These are phyloP conservation scores for Nymphalis polychloros DNA, from an alignment of 2,888 invertebrate species.

Conservation along the genomic window DNA sequence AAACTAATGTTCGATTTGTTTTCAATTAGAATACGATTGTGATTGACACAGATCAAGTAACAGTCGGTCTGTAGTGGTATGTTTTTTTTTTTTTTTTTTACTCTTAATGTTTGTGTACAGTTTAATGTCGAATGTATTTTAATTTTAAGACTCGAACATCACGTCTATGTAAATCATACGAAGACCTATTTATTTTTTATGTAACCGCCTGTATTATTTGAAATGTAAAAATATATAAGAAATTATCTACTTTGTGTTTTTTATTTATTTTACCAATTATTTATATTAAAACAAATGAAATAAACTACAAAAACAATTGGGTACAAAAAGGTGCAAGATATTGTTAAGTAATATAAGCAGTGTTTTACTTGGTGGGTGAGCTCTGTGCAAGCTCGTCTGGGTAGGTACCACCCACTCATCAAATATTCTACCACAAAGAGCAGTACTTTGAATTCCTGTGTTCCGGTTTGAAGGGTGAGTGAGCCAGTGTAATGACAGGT, in stretches of 20 bases:
- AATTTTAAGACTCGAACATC: slow-evolving; percentile 48
- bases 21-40: neutral
- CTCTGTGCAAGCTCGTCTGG: too few relatives aligned
- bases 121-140: slow-evolving; percentile 43
- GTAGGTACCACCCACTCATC: too few relatives aligned
- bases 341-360: too few relatives aligned
- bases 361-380: too few relatives aligned
- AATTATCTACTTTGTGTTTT: slow-evolving; percentile 57
- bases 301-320: too few relatives aligned
- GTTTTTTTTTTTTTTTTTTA: slow-evolving; percentile 21
- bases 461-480: too few relatives aligned
- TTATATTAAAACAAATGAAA: too few relatives aligned
- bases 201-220: slow-evolving; percentile 79
- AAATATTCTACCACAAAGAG: too few relatives aligned
- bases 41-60: neutral
- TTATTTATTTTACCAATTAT: slow-evolving; percentile 36
- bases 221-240: slow-evolving; percentile 80
- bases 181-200: slow-evolving; percentile 77
- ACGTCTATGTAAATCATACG: slow-evolving; percentile 56
- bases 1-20: too few relatives aligned
- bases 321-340: too few relatives aligned
- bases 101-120: slow-evolving; percentile 42
- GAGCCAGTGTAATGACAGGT: too few relatives aligned
- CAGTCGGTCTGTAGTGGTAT: slow-evolving; percentile 30
- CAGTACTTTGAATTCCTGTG: too few relatives aligned